A percentile compares a stretch with the other conserved stretches of the same genome.
Evolutionary conservation across 2,797 vertebrate species (phyloP).

Genomic region (Chelidonichthys spinosus): DNA sequence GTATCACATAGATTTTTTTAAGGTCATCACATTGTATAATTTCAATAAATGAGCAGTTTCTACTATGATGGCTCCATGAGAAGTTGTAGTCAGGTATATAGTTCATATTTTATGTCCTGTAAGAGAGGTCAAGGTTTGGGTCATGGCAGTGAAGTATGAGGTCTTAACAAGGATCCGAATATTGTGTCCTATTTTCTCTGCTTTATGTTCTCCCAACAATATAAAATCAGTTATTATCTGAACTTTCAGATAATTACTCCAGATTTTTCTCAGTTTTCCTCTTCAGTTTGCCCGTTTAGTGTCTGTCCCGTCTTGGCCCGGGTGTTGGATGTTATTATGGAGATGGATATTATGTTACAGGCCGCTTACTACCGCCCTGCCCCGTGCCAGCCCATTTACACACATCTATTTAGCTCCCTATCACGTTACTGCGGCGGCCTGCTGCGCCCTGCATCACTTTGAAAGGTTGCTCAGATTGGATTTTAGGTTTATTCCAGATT

Average conservation of each 20-base stretch:
- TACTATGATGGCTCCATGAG: neutral
- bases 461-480: neutral
- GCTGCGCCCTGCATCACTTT: constrained; percentile 7
- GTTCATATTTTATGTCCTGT: neutral
- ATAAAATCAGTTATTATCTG: neutral
- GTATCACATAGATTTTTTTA: neutral
- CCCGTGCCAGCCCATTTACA: constrained; percentile 43
- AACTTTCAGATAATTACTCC: neutral
- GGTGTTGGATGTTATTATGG: constrained; percentile 18
- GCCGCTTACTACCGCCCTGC: constrained; percentile 48
- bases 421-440: constrained; percentile 26
- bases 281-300: constrained; percentile 9
- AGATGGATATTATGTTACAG: constrained; percentile 47
- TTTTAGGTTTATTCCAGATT: constrained; percentile 8
- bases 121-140: neutral
- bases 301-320: neutral
- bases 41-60: neutral
- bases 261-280: neutral
- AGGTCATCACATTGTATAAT: neutral
- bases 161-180: neutral
- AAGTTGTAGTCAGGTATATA: neutral
- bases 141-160: neutral
- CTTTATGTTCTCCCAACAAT: neutral
- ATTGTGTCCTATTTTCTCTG: neutral
- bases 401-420: constrained; percentile 40